These are phyloP conservation scores for Cryptops parisi DNA, from an alignment of 2,888 invertebrate species.

Conservation along the genomic window DNA sequence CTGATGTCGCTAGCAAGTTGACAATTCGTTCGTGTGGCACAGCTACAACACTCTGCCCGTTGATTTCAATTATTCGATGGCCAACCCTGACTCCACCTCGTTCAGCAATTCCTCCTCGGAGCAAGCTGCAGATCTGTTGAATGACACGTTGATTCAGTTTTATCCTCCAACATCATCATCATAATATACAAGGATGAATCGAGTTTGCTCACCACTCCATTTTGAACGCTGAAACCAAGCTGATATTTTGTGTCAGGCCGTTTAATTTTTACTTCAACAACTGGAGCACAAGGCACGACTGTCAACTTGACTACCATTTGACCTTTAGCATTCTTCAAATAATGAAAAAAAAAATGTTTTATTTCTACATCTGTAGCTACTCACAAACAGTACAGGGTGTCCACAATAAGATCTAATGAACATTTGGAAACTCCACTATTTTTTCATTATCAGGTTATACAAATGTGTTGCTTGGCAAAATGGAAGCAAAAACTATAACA, in stretches of 20 bases:
- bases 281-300: slow-evolving; percentile 97
- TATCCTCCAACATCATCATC: too few species aligned
- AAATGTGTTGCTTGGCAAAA: too few species aligned
- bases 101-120: slow-evolving; percentile 97
- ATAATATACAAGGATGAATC: not conserved
- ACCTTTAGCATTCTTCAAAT: slow-evolving; percentile 73
- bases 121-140: slow-evolving; percentile 81
- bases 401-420: too few species aligned
- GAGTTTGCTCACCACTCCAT: slow-evolving; percentile 69
- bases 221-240: slow-evolving; percentile 98
- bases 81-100: slow-evolving; percentile 97
- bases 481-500: too few species aligned
- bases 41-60: slow-evolving; percentile 98
- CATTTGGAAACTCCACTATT: too few species aligned
- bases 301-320: slow-evolving; percentile 98
- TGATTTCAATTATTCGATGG: slow-evolving; percentile 99
- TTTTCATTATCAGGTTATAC: too few species aligned
- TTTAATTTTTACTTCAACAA: slow-evolving; percentile 98
- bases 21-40: slow-evolving; percentile 99
- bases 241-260: slow-evolving; percentile 99
- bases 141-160: too few species aligned
- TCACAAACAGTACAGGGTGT: too few species aligned
- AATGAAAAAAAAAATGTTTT: too few species aligned
- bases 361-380: too few species aligned
- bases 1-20: slow-evolving; percentile 94